Conservation (phyloP, 2,888 invertebrate genomes). For the Leuctra nigra region DNA sequence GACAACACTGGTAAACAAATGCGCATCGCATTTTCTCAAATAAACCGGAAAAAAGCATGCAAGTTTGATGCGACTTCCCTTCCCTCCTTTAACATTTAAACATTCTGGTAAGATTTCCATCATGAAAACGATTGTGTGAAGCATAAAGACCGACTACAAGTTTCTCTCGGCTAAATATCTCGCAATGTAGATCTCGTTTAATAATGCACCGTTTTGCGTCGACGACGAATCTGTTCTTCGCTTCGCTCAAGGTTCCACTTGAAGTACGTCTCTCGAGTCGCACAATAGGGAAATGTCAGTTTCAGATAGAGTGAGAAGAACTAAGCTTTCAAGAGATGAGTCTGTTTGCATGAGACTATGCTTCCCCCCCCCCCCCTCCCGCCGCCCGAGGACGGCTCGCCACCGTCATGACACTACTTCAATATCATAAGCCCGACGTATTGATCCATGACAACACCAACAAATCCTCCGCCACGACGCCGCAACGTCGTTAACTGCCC, state of each 20-base stretch:
- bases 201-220: slow-evolving; percentile 18
- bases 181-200: slow-evolving; percentile 16
- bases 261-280: slow-evolving; percentile 14
- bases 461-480: slow-evolving; percentile 2
- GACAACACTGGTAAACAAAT: too few relatives aligned
- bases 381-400: background rate
- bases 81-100: too few relatives aligned
- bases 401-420: slow-evolving; percentile 13
- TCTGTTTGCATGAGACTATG: slow-evolving; percentile 15
- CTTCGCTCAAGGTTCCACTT: background rate
- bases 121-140: slow-evolving; percentile 5
- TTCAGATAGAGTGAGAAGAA: slow-evolving; percentile 9
- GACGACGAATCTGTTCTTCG: background rate
- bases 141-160: slow-evolving; percentile 8
- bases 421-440: slow-evolving; percentile 1
- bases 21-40: too few relatives aligned
- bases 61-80: too few relatives aligned
- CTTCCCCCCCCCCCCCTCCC: background rate
- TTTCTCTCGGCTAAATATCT: slow-evolving; percentile 8
- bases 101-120: background rate
- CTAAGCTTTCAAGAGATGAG: slow-evolving; percentile 18
- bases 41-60: too few relatives aligned
- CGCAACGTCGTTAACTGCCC: background rate
- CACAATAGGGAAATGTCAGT: slow-evolving; percentile 18
- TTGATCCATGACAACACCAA: slow-evolving; percentile 16